Conservation (phyloP, 2,797 vertebrate species). For the Rhabdophis nuchalis region DNA sequence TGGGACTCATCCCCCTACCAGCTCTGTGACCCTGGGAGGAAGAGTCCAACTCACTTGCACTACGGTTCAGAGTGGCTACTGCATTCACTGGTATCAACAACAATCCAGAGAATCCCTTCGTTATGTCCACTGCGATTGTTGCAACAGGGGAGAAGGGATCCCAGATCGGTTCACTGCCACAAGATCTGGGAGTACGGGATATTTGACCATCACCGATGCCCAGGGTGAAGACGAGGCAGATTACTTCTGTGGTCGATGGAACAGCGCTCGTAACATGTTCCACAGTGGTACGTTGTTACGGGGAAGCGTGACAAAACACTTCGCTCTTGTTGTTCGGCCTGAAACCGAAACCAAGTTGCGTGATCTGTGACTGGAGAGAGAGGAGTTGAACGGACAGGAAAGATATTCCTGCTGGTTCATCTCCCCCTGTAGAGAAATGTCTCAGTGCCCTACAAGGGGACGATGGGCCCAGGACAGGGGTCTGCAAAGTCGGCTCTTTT, state of each 20-base stretch:
- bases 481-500: too few relatives aligned
- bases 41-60: neutral
- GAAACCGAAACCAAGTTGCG: neutral
- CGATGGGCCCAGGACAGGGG: too few relatives aligned
- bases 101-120: neutral
- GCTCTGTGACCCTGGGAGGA: neutral
- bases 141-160: neutral
- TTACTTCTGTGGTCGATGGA: neutral
- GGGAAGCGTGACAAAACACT: neutral
- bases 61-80: neutral
- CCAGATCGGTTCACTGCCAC: neutral
- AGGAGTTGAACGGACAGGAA: too few relatives aligned
- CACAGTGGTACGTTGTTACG: neutral
- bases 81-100: neutral
- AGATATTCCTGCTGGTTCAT: too few relatives aligned
- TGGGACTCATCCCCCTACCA: neutral
- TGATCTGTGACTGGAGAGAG: too few relatives aligned
- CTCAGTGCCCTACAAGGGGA: too few relatives aligned
- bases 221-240: neutral
- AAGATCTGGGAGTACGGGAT: neutral
- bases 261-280: accelerated
- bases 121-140: neutral
- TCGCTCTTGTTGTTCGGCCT: neutral
- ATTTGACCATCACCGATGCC: neutral
- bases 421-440: too few relatives aligned